These are phyloP conservation scores for Ispidina lecontei DNA, from an alignment of 2,797 vertebrate genomes.

Conservation along the genomic window DNA sequence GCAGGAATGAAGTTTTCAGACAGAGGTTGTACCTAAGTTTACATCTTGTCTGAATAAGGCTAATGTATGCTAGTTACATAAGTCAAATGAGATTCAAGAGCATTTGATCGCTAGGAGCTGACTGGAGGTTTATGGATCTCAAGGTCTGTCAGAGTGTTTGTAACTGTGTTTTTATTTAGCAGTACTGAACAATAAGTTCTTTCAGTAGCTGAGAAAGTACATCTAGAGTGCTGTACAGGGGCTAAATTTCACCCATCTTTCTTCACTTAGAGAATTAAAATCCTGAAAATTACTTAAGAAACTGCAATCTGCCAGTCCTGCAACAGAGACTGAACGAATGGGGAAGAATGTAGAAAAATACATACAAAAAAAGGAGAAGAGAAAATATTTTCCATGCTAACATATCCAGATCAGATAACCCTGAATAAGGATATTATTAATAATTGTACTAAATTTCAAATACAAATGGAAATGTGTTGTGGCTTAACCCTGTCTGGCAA, in stretches of 20 bases:
- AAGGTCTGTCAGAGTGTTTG: not conserved
- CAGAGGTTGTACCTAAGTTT: not conserved
- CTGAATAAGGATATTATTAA: not conserved
- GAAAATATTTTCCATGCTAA: not conserved
- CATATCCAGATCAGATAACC: not conserved
- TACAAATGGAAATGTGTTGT: not conserved
- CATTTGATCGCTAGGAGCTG: not conserved
- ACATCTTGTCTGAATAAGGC: not conserved
- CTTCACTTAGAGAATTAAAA: not conserved
- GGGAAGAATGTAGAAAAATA: not conserved
- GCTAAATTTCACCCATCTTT: not conserved
- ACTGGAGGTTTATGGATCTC: not conserved
- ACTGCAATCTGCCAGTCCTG: not conserved
- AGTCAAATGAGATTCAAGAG: not conserved
- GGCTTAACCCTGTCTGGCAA: not conserved
- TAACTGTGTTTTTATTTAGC: conserved; percentile 14
- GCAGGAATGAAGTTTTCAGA: not conserved
- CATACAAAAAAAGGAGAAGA: not conserved
- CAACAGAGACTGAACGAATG: not conserved
- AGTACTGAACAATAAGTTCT: not conserved
- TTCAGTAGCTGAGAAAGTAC: not conserved
- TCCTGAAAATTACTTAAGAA: not conserved
- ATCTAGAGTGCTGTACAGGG: not conserved
- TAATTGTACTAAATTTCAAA: not conserved
- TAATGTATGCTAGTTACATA: not conserved